Percentiles rank a stretch among this genome's conserved stretches.
Conservation (phyloP, 2,797 vertebrate genomes). For the Fringilla coelebs region DNA sequence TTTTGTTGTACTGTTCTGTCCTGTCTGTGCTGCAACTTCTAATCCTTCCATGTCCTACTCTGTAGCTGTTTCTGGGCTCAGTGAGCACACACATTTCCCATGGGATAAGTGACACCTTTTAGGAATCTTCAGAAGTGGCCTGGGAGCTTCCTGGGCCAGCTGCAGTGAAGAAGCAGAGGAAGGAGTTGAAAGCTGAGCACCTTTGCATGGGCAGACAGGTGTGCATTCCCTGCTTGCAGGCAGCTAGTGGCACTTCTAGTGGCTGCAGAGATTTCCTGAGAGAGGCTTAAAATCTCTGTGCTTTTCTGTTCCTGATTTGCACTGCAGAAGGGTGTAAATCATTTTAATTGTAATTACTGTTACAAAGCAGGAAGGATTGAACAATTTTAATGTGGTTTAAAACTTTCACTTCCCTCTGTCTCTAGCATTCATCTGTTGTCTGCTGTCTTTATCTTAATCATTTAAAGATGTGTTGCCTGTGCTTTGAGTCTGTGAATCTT, state of each 20-base stretch:
- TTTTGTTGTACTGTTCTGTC: background rate
- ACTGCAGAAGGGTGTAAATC: background rate
- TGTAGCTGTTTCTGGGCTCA: background rate
- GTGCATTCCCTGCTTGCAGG: background rate
- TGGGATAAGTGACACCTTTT: background rate
- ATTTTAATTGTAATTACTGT: background rate
- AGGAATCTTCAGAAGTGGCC: background rate
- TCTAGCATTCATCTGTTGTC: slow-evolving; percentile 11
- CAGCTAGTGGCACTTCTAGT: background rate
- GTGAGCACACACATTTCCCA: background rate
- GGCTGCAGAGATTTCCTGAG: background rate
- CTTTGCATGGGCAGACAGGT: background rate
- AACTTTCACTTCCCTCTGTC: slow-evolving; percentile 6
- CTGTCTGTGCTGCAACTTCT: background rate
- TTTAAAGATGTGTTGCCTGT: slow-evolving; percentile 31
- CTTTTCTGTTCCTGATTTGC: slow-evolving; percentile 8
- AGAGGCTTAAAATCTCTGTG: background rate
- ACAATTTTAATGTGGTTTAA: slow-evolving; percentile 2
- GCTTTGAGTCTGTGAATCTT: slow-evolving; percentile 15
- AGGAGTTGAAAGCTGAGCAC: background rate
- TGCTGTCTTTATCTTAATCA: slow-evolving; percentile 39
- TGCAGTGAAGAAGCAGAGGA: background rate
- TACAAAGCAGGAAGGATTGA: background rate
- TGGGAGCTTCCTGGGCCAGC: background rate
- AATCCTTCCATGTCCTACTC: background rate